phyloP scores from a whole-genome alignment of 2,888 invertebrate species.

The Monoplex corrugatus region DNA sequence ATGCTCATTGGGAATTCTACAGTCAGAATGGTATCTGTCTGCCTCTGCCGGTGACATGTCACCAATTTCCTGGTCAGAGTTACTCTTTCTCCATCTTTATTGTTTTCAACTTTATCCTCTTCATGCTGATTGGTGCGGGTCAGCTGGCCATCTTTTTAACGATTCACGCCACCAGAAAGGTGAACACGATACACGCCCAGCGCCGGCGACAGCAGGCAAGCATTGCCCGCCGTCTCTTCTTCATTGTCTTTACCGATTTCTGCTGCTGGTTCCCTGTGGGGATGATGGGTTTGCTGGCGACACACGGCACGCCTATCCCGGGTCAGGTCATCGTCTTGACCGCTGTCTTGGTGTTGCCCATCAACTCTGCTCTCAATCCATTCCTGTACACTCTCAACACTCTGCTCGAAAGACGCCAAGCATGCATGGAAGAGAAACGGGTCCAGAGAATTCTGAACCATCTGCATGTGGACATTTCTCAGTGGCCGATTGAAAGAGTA shows the following conservation, averaged over 20 bases:
- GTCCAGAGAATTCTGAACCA: too few relatives aligned
- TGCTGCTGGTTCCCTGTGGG: slow-evolving; percentile 35
- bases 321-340: neutral
- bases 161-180: slow-evolving; percentile 47
- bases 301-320: neutral
- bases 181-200: neutral
- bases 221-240: slow-evolving; percentile 9
- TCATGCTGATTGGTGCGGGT: slow-evolving; percentile 74
- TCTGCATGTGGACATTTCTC: too few relatives aligned
- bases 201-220: neutral
- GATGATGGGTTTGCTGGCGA: slow-evolving; percentile 16
- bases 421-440: too few relatives aligned
- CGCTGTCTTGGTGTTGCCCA: slow-evolving; percentile 26
- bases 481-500: too few relatives aligned
- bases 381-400: slow-evolving; percentile 38
- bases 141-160: slow-evolving; percentile 78
- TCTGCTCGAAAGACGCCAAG: neutral
- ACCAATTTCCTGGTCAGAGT: slow-evolving; percentile 77
- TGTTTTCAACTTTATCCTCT: slow-evolving; percentile 73
- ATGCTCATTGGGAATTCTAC: neutral
- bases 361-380: slow-evolving; percentile 33
- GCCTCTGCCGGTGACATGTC: slow-evolving; percentile 78
- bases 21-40: neutral
- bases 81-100: slow-evolving; percentile 78
- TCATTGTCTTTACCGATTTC: slow-evolving; percentile 19